Evolutionary conservation across 2,888 invertebrate genomes (phyloP).

Genomic region (Lottia scabra): DNA sequence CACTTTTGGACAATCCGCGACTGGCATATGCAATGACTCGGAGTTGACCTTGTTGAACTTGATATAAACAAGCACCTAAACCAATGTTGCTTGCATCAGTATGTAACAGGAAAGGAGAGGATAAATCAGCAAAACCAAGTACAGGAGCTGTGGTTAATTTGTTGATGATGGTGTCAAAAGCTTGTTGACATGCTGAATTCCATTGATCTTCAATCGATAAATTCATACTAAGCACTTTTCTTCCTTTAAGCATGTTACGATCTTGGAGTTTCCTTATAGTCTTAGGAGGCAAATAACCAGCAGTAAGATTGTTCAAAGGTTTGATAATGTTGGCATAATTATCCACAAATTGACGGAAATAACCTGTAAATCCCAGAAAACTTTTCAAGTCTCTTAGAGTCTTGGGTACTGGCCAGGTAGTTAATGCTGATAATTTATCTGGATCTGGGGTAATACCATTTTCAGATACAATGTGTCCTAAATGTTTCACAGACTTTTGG

Average conservation of each 20-base stretch:
- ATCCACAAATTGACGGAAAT: not conserved
- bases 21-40: constrained; percentile 35
- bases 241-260: not conserved
- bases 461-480: not conserved
- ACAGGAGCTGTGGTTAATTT: not conserved
- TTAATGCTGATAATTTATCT: not conserved
- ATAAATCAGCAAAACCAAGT: not conserved
- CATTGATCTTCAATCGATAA: not conserved
- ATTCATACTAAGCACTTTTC: not conserved
- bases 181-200: not conserved
- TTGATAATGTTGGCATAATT: not conserved
- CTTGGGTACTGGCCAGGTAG: not conserved
- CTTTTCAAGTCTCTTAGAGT: not conserved
- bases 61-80: constrained; percentile 29
- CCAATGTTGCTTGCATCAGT: not conserved
- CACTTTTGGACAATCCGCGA: constrained; percentile 24
- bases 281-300: not conserved
- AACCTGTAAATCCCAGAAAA: not conserved
- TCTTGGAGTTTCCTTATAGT: not conserved
- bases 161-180: not conserved
- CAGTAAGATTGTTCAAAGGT: not conserved
- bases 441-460: not conserved
- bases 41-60: constrained; percentile 19
- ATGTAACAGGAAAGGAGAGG: not conserved
- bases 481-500: not conserved